These are phyloP conservation scores for Nasalis larvatus DNA, from an alignment of 2,113 vertebrate genomes.

Conservation along the genomic window DNA sequence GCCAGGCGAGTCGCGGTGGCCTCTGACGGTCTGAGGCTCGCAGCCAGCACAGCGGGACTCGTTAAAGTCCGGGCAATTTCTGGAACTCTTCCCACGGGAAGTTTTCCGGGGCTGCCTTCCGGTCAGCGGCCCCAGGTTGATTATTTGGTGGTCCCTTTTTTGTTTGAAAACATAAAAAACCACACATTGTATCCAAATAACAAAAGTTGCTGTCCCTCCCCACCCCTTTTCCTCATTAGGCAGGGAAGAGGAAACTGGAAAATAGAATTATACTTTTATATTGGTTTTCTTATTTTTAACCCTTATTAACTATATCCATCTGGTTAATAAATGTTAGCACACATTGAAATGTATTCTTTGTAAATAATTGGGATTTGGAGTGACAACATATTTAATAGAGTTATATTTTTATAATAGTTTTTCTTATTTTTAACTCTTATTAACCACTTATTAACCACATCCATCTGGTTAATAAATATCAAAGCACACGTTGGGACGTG, in stretches of 20 bases:
- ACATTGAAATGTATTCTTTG: conserved; percentile 44
- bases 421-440: conserved; percentile 44
- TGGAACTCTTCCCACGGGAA: conserved; percentile 76
- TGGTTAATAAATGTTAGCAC: conserved; percentile 69
- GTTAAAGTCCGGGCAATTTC: conserved; percentile 53
- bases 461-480: conserved; percentile 43
- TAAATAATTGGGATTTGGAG: conserved; percentile 34
- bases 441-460: conserved; percentile 33
- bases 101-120: conserved; percentile 75
- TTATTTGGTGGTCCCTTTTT: conserved; percentile 74
- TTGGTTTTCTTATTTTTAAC: conserved; percentile 76
- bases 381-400: conserved; percentile 7
- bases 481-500: conserved; percentile 15
- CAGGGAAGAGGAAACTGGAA: conserved; percentile 76
- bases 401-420: conserved; percentile 42
- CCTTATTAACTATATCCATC: conserved; percentile 65
- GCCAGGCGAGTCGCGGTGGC: not conserved
- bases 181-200: conserved; percentile 80
- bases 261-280: conserved; percentile 82
- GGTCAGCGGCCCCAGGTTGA: conserved; percentile 69
- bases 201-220: conserved; percentile 72
- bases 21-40: conserved; percentile 2
- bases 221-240: conserved; percentile 75
- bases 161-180: conserved; percentile 72
- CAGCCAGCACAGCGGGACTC: conserved; percentile 25